A percentile compares a stretch with the other conserved stretches of the same genome.
Conservation (phyloP, 2,888 invertebrate species). For the Aspidiotus destructor region DNA sequence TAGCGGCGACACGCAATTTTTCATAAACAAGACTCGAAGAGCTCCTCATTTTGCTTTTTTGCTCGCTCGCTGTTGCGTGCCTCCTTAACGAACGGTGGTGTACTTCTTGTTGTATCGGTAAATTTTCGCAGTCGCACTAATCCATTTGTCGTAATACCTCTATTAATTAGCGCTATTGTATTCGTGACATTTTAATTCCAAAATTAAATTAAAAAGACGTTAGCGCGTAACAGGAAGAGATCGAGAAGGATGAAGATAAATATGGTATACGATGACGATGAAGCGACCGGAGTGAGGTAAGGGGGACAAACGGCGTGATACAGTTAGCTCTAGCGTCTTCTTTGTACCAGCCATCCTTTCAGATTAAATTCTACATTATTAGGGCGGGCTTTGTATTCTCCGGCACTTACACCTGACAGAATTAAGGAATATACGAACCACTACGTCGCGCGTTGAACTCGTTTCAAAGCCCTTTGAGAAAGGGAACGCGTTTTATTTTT, state of each 20-base stretch:
- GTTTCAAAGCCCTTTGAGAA: no score
- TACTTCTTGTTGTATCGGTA: background rate
- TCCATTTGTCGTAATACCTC: slow-evolving; percentile 5
- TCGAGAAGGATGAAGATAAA: no score
- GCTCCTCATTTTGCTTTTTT: no score
- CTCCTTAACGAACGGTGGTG: no score
- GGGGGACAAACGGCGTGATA: slow-evolving; percentile 6
- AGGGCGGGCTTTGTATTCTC: slow-evolving; percentile 11
- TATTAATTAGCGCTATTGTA: slow-evolving; percentile 18
- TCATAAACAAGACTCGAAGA: no score
- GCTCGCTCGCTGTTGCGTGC: no score
- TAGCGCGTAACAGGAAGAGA: background rate
- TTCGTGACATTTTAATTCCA: slow-evolving; percentile 15
- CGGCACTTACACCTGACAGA: slow-evolving; percentile 17
- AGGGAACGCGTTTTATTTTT: no score
- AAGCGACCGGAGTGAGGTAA: background rate
- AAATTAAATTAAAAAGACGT: slow-evolving; percentile 12
- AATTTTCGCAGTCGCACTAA: slow-evolving; percentile 1
- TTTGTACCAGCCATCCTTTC: background rate
- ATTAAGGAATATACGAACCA: background rate
- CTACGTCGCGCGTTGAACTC: no score
- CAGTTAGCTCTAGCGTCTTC: slow-evolving; percentile 3
- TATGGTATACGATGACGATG: background rate
- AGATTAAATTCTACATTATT: slow-evolving; percentile 18
- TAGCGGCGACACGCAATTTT: no score